phyloP scores from a whole-genome alignment of 2,113 vertebrate genomes.

The Seriola rivoliana region DNA sequence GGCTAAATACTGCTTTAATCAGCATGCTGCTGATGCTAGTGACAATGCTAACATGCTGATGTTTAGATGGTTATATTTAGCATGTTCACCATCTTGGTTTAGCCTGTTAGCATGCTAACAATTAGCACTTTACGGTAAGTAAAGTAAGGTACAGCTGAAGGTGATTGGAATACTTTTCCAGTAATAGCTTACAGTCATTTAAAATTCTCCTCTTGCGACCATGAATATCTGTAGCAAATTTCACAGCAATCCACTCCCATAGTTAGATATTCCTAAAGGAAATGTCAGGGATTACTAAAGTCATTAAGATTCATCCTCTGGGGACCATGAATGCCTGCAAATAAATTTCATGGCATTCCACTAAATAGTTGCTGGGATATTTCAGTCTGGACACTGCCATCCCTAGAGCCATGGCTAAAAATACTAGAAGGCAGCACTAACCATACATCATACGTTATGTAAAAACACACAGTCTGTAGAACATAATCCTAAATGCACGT shows the following conservation, averaged over 20 bases:
- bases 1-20: not conserved
- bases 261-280: not conserved
- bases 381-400: no score
- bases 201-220: not conserved
- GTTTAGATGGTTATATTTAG: not conserved
- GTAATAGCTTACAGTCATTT: not conserved
- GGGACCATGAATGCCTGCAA: not conserved
- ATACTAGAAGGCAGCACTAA: not conserved
- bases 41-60: not conserved
- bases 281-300: not conserved
- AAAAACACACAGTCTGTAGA: not conserved
- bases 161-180: not conserved
- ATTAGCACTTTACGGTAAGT: not conserved
- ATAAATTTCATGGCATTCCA: no score
- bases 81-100: not conserved
- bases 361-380: no score
- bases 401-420: not conserved
- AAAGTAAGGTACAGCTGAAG: not conserved
- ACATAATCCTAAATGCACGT: not conserved
- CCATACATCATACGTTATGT: not conserved
- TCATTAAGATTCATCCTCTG: not conserved
- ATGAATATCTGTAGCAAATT: not conserved
- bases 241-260: not conserved
- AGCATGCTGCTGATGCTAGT: not conserved
- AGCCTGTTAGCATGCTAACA: slow-evolving; percentile 6